Evolutionary conservation across 2,888 invertebrate genomes (phyloP), one percentile per base, ranked within the genome.

Genomic region (Chouioia cunea): DNA sequence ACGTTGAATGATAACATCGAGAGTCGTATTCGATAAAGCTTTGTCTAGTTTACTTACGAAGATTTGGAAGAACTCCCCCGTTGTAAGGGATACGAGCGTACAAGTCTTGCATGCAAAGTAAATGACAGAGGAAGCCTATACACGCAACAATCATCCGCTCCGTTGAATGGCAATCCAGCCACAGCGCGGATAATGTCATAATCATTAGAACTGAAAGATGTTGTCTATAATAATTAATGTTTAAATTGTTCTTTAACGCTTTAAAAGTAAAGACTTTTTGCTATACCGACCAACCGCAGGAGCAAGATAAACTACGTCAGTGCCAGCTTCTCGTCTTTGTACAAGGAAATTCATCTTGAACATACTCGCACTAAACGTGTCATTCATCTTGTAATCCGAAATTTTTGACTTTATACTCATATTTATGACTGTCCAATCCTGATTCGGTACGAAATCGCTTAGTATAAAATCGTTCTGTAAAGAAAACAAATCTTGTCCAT

Each of bases 101-200:
- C 12, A 91, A 80, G 79, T 89, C 88, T 53, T 88, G 87, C 0
- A 91, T 79, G 78, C 88, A 89, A 15, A 88, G 79, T 64, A 90
- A 88, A 80, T 92, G 91, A 12, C 88, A 86, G 43, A 90, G 84
- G 2, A 91, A 85, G 79, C 89, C 90, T 54, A 90, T 85, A 75
- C 88, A 88, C 57, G 88, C 86, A 48, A 91, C 76, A 44, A 87
- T 76, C 69, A 91, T 80, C 60, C 92, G 87, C 58, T 89, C 89
- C 47, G 83, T 84, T 65, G 89, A 88, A 65, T 86, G 86, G 1
- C 90, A 88, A 74, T 90, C 88, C 75, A 92, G 79, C 79, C 89
- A 86, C 50, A 91, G 79, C 0, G 89, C 86, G n/a, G 87, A 83
- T 66, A 92, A 76, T 2, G 90, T 91, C 65, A 91, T 81, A 4